Base-by-base conservation (phyloP, 2,113 vertebrate genomes). In the Podarcis cretensis region DNA sequence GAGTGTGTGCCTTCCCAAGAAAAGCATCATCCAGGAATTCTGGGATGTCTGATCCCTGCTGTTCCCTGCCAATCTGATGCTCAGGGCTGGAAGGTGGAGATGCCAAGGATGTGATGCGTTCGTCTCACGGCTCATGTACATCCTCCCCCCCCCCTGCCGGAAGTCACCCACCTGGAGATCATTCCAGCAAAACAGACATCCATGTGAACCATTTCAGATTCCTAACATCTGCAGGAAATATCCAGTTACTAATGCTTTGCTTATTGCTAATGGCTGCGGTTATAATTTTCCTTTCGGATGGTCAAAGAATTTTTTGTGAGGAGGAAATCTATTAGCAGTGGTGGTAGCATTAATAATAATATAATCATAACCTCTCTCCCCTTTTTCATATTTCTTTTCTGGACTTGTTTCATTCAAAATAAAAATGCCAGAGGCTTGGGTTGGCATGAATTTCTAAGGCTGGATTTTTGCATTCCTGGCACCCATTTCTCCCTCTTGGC, bases 161-260 rank as follows among this genome's bases (percentile, higher is more conserved):
- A 69, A 54, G 30, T 75, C 73, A 77, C 37, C n/a, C 20, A 76
- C 37, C 40, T 89, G 81, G 81, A 83, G 43, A 66, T 77, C 43
- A 74, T 48, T 66, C 66, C 76, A 73, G 59, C 54, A 65, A 57
- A 71, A 32, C 20, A 86, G 40, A 65, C 32, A 10, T 71, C 35
- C 27, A 23, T 48, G 48, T 32, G 43, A 74, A 74, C 32, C 54
- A 43, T 80, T 80, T 84, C 32, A 63, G 65, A 81, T 48, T 73
- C 77, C 76, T 37, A 80, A 71, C 76, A 89, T 89, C 88, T 89
- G 76, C 88, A 37, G 68, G 88, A 85, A 89, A 74, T 81, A 84
- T 85, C 54, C 43, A 59, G 48, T 89, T 85, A 85, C 82, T 80
- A 71, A 85, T 80, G 82, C 40, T 89, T 75, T 78, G 37, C 21